phyloP scores from a whole-genome alignment of 1,140 invertebrate genomes.

The Archivesica marissinica region DNA sequence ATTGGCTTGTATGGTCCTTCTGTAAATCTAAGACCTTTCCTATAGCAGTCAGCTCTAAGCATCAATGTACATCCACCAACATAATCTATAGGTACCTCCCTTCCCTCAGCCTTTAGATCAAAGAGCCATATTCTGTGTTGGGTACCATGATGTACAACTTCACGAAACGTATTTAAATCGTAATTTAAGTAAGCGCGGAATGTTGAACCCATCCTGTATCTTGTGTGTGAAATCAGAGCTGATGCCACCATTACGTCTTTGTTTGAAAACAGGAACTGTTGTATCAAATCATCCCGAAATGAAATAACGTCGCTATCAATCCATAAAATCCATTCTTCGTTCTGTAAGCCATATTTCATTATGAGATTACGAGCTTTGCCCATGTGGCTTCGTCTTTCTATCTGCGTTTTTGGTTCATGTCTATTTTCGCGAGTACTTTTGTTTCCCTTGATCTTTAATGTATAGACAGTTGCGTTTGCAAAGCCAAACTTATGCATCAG shows the following conservation, averaged over 20 bases:
- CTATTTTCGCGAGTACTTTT: slow-evolving; percentile 62
- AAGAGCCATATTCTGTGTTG: slow-evolving; percentile 69
- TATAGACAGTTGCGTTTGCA: slow-evolving; percentile 58
- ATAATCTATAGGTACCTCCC: slow-evolving; percentile 76
- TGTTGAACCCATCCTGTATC: neutral
- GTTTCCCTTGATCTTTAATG: slow-evolving; percentile 69
- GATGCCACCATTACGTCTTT: slow-evolving; percentile 70
- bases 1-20: slow-evolving; percentile 72
- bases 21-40: slow-evolving; percentile 77
- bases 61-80: slow-evolving; percentile 79
- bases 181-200: slow-evolving; percentile 66
- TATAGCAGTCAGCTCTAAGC: slow-evolving; percentile 71
- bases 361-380: slow-evolving; percentile 77
- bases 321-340: slow-evolving; percentile 78
- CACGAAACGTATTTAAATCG: slow-evolving; percentile 74
- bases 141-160: neutral
- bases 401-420: slow-evolving; percentile 66
- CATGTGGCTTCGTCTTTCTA: slow-evolving; percentile 72
- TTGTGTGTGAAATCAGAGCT: neutral
- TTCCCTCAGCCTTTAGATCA: slow-evolving; percentile 74
- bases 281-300: slow-evolving; percentile 73
- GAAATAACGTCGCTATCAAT: slow-evolving; percentile 76
- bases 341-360: slow-evolving; percentile 51
- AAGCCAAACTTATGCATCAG: slow-evolving; percentile 66
- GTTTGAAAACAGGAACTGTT: slow-evolving; percentile 75